phyloP scores from a whole-genome alignment of 2,113 vertebrate species.

The Sylvietta virens region DNA sequence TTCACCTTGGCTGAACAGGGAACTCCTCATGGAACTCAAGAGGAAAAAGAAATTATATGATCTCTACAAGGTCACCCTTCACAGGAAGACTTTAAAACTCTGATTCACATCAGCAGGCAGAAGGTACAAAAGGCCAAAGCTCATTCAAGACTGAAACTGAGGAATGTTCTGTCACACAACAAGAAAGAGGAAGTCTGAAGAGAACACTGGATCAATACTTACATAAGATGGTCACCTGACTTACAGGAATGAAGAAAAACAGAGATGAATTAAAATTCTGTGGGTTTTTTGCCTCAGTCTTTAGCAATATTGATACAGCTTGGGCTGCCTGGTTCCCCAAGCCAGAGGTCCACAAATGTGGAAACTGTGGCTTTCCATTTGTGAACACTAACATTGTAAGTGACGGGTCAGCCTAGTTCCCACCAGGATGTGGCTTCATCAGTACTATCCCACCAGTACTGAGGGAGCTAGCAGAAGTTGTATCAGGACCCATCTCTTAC shows the following conservation, averaged over 20 bases:
- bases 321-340: neutral
- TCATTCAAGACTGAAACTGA: neutral
- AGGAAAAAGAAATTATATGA: neutral
- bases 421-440: neutral
- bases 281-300: neutral
- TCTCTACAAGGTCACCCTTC: neutral
- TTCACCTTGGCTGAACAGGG: neutral
- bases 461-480: too few species aligned
- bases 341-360: neutral
- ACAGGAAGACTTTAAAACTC: neutral
- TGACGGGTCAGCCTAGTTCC: neutral
- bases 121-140: neutral
- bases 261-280: neutral
- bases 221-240: neutral
- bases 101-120: neutral
- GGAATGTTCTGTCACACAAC: neutral
- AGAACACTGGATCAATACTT: neutral
- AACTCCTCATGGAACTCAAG: neutral
- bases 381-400: neutral
- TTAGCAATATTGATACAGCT: neutral
- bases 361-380: neutral
- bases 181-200: neutral
- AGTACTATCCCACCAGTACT: neutral
- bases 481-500: neutral
- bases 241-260: neutral